phyloP scores from a whole-genome alignment of 2,113 vertebrate genomes.

The Condylura cristata region DNA sequence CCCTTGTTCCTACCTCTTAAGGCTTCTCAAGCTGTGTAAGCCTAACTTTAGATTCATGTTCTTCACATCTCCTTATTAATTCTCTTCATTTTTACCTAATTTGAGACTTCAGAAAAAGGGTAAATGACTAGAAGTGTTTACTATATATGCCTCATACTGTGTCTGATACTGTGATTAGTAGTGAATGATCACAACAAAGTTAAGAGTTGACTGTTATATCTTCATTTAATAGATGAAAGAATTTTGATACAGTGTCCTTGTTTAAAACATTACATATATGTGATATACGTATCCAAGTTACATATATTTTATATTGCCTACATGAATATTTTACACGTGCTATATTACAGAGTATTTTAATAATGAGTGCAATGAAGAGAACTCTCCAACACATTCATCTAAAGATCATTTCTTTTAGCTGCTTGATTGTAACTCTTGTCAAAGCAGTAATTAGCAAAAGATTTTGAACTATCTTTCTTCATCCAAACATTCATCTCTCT shows the following conservation, averaged over 20 bases:
- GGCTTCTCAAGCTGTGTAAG: neutral
- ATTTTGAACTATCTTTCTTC: neutral
- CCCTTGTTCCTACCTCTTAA: neutral
- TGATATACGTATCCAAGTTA: neutral
- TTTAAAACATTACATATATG: neutral
- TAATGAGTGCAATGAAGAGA: neutral
- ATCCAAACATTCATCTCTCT: neutral
- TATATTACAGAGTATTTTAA: neutral
- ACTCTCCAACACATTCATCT: neutral
- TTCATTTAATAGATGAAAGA: neutral
- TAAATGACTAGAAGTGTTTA: neutral
- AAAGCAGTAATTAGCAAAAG: neutral
- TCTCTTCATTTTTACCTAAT: neutral
- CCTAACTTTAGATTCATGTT: neutral
- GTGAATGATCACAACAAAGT: neutral
- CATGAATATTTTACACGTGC: neutral
- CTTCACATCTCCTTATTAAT: neutral
- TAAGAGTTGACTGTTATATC: neutral
- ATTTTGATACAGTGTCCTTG: neutral
- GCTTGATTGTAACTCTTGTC: neutral
- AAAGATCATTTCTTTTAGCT: neutral
- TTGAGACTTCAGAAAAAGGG: neutral
- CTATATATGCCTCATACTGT: neutral
- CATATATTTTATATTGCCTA: neutral
- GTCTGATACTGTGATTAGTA: neutral